phyloP scores from a whole-genome alignment of 2,797 vertebrate genomes.

The Pantherophis alleghaniensis region DNA sequence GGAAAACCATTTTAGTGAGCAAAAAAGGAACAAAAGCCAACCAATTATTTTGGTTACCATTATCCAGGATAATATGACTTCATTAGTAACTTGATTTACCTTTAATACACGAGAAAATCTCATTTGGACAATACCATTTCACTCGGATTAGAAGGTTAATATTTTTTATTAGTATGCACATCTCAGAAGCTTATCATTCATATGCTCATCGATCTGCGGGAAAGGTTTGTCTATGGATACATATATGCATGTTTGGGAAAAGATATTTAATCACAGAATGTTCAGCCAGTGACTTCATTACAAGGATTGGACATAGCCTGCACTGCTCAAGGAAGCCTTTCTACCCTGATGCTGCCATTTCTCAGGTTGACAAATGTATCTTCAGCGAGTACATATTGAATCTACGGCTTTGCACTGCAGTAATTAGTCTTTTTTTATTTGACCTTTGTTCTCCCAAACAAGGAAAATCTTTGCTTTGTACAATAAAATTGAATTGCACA shows the following conservation, averaged over 20 bases:
- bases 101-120: background rate
- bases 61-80: background rate
- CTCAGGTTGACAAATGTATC: background rate
- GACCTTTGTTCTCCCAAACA: background rate
- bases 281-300: background rate
- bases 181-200: background rate
- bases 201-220: background rate
- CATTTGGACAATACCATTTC: background rate
- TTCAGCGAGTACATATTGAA: background rate
- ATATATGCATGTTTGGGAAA: background rate
- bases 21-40: background rate
- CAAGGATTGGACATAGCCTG: background rate
- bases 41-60: background rate
- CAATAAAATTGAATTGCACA: too few relatives aligned
- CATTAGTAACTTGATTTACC: background rate
- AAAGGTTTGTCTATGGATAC: background rate
- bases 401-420: background rate
- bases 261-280: background rate
- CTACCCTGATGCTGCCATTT: background rate
- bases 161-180: background rate
- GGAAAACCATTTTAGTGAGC: background rate
- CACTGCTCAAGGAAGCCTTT: background rate
- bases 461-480: too few relatives aligned
- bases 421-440: background rate
- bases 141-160: background rate